Evolutionary conservation across 2,797 vertebrate genomes (phyloP).

Genomic region (Bovichtus variegatus): DNA sequence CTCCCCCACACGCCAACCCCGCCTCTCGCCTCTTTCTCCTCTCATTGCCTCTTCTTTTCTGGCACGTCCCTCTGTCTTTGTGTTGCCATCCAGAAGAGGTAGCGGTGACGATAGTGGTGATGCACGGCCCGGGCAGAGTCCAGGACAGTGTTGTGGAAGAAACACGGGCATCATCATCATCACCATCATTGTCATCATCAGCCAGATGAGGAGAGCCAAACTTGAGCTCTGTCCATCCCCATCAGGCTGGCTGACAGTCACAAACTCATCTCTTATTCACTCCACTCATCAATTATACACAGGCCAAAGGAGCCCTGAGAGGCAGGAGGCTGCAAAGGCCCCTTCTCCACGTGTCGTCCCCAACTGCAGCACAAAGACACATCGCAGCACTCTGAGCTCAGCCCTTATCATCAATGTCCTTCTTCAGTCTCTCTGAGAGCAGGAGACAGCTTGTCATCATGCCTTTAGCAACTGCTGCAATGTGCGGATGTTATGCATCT

Average conservation of each 20-base stretch:
- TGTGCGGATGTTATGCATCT: conserved; percentile 55
- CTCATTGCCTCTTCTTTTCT: conserved; percentile 12
- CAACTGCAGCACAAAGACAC: conserved; percentile 45
- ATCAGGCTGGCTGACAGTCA: conserved; percentile 80
- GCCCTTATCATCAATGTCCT: conserved; percentile 52
- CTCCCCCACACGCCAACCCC: conserved; percentile 14
- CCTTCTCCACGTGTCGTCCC: conserved; percentile 37
- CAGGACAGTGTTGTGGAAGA: conserved; percentile 48
- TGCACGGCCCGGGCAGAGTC: conserved; percentile 22
- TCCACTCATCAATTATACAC: conserved; percentile 82
- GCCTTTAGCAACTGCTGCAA: conserved; percentile 42
- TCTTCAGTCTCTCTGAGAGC: conserved; percentile 53
- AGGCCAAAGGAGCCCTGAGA: conserved; percentile 83
- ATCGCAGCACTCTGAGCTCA: conserved; percentile 34
- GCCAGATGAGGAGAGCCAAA: conserved; percentile 78
- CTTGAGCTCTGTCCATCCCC: conserved; percentile 79
- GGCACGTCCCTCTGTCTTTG: conserved; percentile 36
- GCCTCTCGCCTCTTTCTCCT: conserved; percentile 12
- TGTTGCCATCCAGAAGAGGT: conserved; percentile 62
- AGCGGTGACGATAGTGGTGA: conserved; percentile 48
- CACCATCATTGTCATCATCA: conserved; percentile 72
- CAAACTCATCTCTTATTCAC: conserved; percentile 82
- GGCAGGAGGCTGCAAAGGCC: conserved; percentile 67
- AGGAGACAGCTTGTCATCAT: conserved; percentile 68
- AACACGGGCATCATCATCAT: conserved; percentile 61